Percentiles rank a stretch among this genome's conserved stretches.
These are phyloP conservation scores for Mormyrus iriodes DNA, from an alignment of 2,113 vertebrate species.

Conservation along the genomic window DNA sequence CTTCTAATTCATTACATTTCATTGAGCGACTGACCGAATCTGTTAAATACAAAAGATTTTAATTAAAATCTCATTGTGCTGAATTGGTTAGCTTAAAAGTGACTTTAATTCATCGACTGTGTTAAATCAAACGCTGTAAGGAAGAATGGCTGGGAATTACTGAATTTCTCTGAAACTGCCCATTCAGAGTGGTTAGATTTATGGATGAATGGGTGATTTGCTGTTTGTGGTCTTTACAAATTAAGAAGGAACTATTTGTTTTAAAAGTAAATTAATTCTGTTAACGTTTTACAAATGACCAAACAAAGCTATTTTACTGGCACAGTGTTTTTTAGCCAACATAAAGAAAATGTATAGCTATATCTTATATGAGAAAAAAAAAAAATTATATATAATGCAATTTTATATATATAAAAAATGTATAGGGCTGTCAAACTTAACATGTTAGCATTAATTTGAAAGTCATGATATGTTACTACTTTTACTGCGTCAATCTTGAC, in stretches of 20 bases:
- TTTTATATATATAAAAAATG: too few relatives aligned
- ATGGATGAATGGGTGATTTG: not conserved
- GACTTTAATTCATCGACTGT: not conserved
- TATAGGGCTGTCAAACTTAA: not conserved
- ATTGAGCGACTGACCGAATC: not conserved
- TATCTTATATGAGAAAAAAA: too few relatives aligned
- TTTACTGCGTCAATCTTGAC: not conserved
- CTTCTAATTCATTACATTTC: not conserved
- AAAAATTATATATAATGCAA: too few relatives aligned
- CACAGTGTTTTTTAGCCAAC: not conserved
- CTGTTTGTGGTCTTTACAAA: not conserved
- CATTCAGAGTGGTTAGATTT: not conserved
- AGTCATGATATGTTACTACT: not conserved
- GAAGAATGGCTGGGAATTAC: not conserved
- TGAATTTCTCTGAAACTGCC: not conserved
- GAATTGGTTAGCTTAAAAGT: not conserved
- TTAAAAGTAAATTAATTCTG: not conserved
- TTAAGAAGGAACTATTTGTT: not conserved
- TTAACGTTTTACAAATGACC: not conserved
- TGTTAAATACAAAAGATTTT: not conserved
- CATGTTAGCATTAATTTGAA: not conserved
- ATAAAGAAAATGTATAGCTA: not conserved
- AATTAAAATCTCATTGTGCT: not conserved
- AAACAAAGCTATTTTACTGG: not conserved
- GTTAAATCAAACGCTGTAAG: not conserved